These are phyloP conservation scores for Cryptus armator DNA, from an alignment of 2,888 invertebrate genomes.

Conservation along the genomic window DNA sequence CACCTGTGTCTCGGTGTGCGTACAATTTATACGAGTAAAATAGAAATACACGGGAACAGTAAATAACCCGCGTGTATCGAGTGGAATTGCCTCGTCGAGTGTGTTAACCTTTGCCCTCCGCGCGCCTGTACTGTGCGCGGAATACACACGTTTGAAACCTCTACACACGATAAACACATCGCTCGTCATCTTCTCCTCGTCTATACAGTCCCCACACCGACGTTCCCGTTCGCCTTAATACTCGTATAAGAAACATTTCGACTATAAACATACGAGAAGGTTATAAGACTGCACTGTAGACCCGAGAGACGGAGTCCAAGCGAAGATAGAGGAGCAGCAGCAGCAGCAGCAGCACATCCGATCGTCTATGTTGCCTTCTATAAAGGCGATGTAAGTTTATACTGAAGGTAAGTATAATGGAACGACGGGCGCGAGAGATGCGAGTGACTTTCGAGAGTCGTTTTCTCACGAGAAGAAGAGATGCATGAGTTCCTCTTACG, in stretches of 20 bases:
- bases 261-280: conserved; percentile 23
- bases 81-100: conserved; percentile 50
- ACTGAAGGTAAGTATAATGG: conserved; percentile 18
- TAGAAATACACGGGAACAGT: conserved; percentile 27
- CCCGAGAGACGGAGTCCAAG: neutral
- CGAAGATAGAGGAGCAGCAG: neutral
- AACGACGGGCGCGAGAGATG: conserved; percentile 1
- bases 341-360: neutral
- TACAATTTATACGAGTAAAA: neutral
- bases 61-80: conserved; percentile 45
- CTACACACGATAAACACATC: neutral
- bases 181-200: conserved; percentile 20
- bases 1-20: neutral
- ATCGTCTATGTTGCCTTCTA: neutral
- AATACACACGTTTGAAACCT: neutral
- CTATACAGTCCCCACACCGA: neutral
- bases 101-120: conserved; percentile 48
- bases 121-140: neutral
- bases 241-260: conserved; percentile 13
- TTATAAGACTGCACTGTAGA: neutral
- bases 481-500: conserved; percentile 11
- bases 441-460: conserved; percentile 49
- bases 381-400: conserved; percentile 11
- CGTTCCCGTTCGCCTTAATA: neutral
- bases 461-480: conserved; percentile 35